Percentiles rank a stretch among this genome's conserved stretches.
phyloP scores from a whole-genome alignment of 2,113 vertebrate species.

The Bos indicus region DNA sequence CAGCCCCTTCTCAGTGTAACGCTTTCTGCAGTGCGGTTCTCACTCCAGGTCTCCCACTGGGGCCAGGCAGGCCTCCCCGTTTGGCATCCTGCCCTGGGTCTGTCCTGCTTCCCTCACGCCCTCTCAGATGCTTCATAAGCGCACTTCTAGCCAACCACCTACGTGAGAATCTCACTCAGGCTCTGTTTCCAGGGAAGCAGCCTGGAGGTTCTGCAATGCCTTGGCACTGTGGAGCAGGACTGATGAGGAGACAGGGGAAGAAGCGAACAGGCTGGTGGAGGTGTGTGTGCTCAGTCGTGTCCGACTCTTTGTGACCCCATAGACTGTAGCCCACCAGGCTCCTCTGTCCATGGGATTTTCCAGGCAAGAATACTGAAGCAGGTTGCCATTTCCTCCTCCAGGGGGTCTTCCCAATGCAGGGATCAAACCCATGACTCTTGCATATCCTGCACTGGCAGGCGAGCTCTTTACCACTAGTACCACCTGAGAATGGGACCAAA shows the following conservation, averaged over 20 bases:
- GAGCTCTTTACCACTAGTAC: neutral
- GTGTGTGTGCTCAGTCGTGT: neutral
- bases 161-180: neutral
- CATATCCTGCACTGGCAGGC: neutral
- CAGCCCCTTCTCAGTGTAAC: neutral
- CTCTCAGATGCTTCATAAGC: neutral
- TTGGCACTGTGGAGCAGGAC: neutral
- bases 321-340: neutral
- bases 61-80: neutral
- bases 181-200: neutral
- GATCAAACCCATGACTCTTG: neutral
- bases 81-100: neutral
- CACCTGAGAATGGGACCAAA: neutral
- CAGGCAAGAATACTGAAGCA: neutral
- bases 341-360: neutral
- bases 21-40: neutral
- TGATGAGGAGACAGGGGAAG: neutral
- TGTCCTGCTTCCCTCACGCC: neutral
- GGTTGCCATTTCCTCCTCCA: neutral
- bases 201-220: no score
- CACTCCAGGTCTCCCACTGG: neutral
- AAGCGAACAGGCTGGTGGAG: neutral
- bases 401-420: neutral
- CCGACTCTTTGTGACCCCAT: neutral
- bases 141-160: no score